Percentiles rank a stretch among this genome's conserved stretches.
These are phyloP conservation scores for Chanos chanos DNA, from an alignment of 2,797 vertebrate genomes.

Conservation along the genomic window DNA sequence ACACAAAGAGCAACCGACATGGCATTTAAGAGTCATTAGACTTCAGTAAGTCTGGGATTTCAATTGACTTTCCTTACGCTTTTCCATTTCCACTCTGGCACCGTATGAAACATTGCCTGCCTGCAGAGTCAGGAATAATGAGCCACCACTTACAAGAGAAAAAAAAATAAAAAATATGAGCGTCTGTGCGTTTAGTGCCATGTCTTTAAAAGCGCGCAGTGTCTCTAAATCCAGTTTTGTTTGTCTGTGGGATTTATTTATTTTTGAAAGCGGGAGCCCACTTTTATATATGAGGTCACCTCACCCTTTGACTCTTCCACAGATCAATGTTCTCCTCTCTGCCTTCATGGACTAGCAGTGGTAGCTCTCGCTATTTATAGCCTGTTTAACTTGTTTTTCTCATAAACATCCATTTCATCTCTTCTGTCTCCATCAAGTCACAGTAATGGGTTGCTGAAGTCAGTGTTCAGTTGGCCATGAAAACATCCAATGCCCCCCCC, in stretches of 20 bases:
- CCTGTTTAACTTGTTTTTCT: slow-evolving; percentile 36
- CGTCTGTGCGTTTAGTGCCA: slow-evolving; percentile 3
- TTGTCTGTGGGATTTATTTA: slow-evolving; percentile 33
- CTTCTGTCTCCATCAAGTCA: slow-evolving; percentile 17
- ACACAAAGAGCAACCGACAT: too few relatives aligned
- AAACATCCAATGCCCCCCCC: slow-evolving; percentile 2
- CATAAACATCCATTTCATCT: slow-evolving; percentile 42
- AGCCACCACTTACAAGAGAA: slow-evolving; percentile 5
- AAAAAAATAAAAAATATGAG: too few relatives aligned
- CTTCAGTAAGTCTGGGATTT: not conserved
- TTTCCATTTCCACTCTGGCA: slow-evolving; percentile 29
- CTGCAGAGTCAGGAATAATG: not conserved
- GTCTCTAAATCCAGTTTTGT: slow-evolving; percentile 28
- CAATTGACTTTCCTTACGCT: not conserved
- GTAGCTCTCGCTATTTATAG: slow-evolving; percentile 28
- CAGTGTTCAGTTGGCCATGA: not conserved
- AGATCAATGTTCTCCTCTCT: slow-evolving; percentile 23
- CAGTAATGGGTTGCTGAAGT: slow-evolving; percentile 38
- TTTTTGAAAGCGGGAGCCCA: slow-evolving; percentile 23
- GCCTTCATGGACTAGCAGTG: not conserved
- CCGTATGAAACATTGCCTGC: slow-evolving; percentile 15
- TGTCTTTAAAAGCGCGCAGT: slow-evolving; percentile 25
- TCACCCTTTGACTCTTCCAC: slow-evolving; percentile 5
- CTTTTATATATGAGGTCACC: slow-evolving; percentile 39
- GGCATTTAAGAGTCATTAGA: too few relatives aligned